Evolutionary conservation across 1,140 invertebrate species (phyloP).

Genomic region (Sinella curviseta): DNA sequence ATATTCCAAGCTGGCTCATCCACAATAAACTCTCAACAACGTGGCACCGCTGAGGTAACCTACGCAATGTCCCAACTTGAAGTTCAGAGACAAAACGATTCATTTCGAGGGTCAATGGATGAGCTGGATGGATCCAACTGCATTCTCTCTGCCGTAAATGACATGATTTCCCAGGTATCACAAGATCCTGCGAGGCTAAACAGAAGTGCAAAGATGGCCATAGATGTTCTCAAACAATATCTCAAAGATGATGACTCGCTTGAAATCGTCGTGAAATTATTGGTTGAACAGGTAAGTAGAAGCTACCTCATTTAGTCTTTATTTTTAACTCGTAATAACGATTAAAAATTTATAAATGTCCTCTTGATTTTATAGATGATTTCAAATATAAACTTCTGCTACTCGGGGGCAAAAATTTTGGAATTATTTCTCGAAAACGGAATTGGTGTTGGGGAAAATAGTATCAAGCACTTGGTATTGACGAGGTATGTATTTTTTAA

Average conservation of each 20-base stretch:
- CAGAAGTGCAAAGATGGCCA: conserved; percentile 20
- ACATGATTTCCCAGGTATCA: conserved; percentile 40
- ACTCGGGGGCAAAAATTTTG: conserved; percentile 41
- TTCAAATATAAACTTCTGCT: conserved; percentile 42
- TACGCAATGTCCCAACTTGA: conserved; percentile 32
- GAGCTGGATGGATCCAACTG: conserved; percentile 21
- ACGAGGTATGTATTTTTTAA: conserved; percentile 23
- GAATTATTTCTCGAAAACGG: conserved; percentile 34
- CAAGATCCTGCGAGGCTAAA: conserved; percentile 36
- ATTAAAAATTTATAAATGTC: neutral
- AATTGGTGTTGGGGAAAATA: conserved; percentile 27
- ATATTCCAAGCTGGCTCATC: neutral
- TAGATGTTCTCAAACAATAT: conserved; percentile 35
- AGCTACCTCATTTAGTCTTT: neutral
- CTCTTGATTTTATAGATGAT: conserved; percentile 32
- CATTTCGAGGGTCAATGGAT: neutral
- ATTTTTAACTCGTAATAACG: neutral
- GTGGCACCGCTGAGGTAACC: conserved; percentile 15
- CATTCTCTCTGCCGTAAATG: conserved; percentile 34
- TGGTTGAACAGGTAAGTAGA: conserved; percentile 40
- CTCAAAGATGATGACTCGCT: conserved; percentile 38
- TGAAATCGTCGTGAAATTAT: conserved; percentile 40
- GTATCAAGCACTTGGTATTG: conserved; percentile 33
- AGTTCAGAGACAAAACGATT: neutral
- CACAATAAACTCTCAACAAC: neutral